Base-by-base conservation (phyloP, 2,888 invertebrate genomes). In the Sphaeridia pumilis region DNA sequence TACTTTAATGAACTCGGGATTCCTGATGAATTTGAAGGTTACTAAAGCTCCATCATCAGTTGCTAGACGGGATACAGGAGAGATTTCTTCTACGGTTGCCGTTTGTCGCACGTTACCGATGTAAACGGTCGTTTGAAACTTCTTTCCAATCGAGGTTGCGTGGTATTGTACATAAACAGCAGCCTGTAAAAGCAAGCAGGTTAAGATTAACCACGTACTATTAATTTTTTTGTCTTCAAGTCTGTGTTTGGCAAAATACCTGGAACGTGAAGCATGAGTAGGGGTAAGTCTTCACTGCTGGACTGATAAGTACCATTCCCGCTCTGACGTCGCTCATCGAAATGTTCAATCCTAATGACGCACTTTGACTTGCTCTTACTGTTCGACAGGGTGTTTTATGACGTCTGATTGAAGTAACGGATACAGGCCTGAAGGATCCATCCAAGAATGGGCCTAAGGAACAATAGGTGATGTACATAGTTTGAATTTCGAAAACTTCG, bases 101-200 rank as follows among this genome's bases (percentile, higher is more conserved):
- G 94, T 94, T 72, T 95, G 95, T 0, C 94, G 75, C 5, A 98
- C 87, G 66, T 90, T 94, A 0, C 93, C 95, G 48, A 95, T 87
- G 70, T 95, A 93, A 0, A 95, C 85, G 0, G 94, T 94, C 21
- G 90, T 87, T 71, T 88, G 87, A 70, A 87, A 88, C 26, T 88
- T 88, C 3, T 82, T 81, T 58, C 78, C 82, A 56, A 90, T 87
- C 14, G 83, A 81, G 1, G 84, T 87, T 0, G 86, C 80, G 69
- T 93, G 93, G 58, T 84, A 84, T n/a, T 95, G 74, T 0, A 97
- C 82, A 35, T 84, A 82, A 0, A 97, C 83, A 46, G 83, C 84
- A 0, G 95, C 95, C 81, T 89, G 38, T 31, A 50, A 38, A 5
- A 34, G 26, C 31, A 51, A 24, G 31, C 14, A 31, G 14, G 31